These are phyloP conservation scores for Luehdorfia chinensis DNA, from an alignment of 1,140 invertebrate genomes.

Conservation along the genomic window DNA sequence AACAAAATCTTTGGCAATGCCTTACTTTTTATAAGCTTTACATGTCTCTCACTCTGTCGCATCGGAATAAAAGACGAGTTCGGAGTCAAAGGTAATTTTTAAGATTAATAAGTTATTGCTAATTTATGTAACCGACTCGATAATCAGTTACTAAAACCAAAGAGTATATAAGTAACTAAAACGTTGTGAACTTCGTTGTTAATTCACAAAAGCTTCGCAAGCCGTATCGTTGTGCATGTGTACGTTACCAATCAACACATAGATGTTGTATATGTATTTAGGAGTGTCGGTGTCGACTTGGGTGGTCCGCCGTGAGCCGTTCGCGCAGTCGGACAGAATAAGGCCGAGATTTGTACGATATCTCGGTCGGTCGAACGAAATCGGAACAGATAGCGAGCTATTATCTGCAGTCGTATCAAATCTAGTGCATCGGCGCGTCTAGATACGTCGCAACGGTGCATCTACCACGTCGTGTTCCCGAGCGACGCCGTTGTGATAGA, in stretches of 20 bases:
- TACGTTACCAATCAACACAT: slow-evolving; percentile 61
- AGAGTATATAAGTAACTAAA: too few relatives aligned
- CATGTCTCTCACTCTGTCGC: too few relatives aligned
- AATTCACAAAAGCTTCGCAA: slow-evolving; percentile 8
- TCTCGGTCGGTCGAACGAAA: slow-evolving; percentile 56
- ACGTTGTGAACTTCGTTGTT: slow-evolving; percentile 24
- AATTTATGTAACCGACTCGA: slow-evolving; percentile 29
- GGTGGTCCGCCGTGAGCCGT: slow-evolving; percentile 58
- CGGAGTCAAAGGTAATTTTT: too few relatives aligned
- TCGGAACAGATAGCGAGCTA: slow-evolving; percentile 66
- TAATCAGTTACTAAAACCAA: slow-evolving; percentile 34
- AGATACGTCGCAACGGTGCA: slow-evolving; percentile 49
- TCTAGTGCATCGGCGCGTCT: slow-evolving; percentile 61
- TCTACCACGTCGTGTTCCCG: slow-evolving; percentile 38
- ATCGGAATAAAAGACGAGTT: too few relatives aligned
- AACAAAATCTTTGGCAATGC: slow-evolving; percentile 23
- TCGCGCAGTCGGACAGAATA: slow-evolving; percentile 46
- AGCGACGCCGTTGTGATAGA: slow-evolving; percentile 26
- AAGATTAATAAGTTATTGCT: too few relatives aligned
- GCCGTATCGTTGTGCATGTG: slow-evolving; percentile 23
- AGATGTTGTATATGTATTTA: slow-evolving; percentile 50
- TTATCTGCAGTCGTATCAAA: slow-evolving; percentile 62
- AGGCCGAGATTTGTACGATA: slow-evolving; percentile 66
- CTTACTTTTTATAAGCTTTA: too few relatives aligned
- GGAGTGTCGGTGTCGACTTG: slow-evolving; percentile 54